A percentile compares a stretch with the other conserved stretches of the same genome.
phyloP scores from a whole-genome alignment of 2,888 invertebrate species.

The Leucophora obtusa region DNA sequence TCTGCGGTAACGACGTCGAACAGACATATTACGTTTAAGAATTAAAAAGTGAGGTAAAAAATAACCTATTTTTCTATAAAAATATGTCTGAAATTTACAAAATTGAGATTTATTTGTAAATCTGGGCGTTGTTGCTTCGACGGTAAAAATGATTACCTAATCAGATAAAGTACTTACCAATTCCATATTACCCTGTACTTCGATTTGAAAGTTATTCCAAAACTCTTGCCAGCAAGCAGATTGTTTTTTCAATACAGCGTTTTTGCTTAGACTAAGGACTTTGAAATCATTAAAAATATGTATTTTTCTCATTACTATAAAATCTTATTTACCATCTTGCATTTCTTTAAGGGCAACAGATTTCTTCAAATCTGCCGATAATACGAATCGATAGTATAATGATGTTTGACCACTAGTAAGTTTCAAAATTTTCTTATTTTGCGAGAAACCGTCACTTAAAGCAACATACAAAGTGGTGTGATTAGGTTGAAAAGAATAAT shows the following conservation, averaged over 20 bases:
- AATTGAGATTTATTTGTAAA: too few relatives aligned
- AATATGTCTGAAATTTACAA: too few relatives aligned
- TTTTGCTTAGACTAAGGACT: constrained; percentile 40
- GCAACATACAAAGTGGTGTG: constrained; percentile 69
- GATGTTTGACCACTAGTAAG: constrained; percentile 67
- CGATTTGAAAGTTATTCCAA: constrained; percentile 80
- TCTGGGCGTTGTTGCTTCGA: too few relatives aligned
- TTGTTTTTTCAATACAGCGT: constrained; percentile 79
- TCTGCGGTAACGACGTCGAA: too few relatives aligned
- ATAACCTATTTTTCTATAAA: too few relatives aligned
- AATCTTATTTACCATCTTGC: constrained; percentile 69
- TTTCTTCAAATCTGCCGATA: constrained; percentile 80
- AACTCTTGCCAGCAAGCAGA: constrained; percentile 79
- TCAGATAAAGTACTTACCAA: too few relatives aligned
- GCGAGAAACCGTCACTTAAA: constrained; percentile 69
- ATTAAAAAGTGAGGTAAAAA: too few relatives aligned
- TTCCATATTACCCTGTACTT: constrained; percentile 80
- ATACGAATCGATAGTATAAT: constrained; percentile 79
- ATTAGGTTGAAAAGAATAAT: constrained; percentile 69
- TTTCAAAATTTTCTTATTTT: constrained; percentile 66
- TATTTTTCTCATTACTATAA: not conserved
- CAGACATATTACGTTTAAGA: too few relatives aligned
- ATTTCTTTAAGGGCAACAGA: constrained; percentile 79
- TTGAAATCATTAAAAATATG: not conserved
- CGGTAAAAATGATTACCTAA: too few relatives aligned